A percentile compares a stretch with the other conserved stretches of the same genome.
phyloP scores from a whole-genome alignment of 2,888 invertebrate species.

The Drosophila incognita region DNA sequence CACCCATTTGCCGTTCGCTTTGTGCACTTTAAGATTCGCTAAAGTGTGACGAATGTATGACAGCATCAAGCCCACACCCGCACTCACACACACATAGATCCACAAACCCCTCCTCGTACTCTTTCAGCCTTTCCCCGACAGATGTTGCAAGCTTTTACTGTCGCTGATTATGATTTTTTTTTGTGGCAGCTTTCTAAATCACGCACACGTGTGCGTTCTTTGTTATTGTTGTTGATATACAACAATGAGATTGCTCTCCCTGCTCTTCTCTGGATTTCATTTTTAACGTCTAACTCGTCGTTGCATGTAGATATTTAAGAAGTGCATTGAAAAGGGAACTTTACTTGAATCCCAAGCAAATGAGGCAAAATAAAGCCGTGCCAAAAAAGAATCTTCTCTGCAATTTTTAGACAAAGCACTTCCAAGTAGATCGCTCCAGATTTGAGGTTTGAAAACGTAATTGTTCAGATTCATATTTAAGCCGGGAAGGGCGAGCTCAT shows the following conservation, averaged over 20 bases:
- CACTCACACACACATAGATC: not conserved
- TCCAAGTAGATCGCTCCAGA: not conserved
- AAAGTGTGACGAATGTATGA: conserved; percentile 31
- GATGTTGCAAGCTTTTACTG: conserved; percentile 40
- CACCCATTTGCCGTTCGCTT: conserved; percentile 19
- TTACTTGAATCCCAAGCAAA: conserved; percentile 7
- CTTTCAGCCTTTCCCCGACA: not conserved
- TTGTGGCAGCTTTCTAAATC: conserved; percentile 21
- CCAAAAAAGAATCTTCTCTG: not conserved
- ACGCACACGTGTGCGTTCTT: conserved; percentile 22
- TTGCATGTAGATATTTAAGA: not conserved
- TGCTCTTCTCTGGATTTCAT: conserved; percentile 3
- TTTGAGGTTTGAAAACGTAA: not conserved
- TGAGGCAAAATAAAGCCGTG: conserved; percentile 1
- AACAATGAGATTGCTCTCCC: conserved; percentile 38
- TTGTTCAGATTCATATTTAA: not conserved
- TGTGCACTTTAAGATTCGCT: conserved; percentile 18
- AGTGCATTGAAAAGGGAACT: not conserved
- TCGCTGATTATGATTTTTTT: conserved; percentile 54
- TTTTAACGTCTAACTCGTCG: conserved; percentile 25
- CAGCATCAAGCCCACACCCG: conserved; percentile 9
- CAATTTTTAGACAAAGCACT: not conserved
- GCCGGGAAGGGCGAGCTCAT: not conserved
- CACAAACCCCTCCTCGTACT: not conserved
- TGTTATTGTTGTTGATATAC: conserved; percentile 41